phyloP scores from a whole-genome alignment of 2,888 invertebrate genomes.

The Uropetala carovei region DNA sequence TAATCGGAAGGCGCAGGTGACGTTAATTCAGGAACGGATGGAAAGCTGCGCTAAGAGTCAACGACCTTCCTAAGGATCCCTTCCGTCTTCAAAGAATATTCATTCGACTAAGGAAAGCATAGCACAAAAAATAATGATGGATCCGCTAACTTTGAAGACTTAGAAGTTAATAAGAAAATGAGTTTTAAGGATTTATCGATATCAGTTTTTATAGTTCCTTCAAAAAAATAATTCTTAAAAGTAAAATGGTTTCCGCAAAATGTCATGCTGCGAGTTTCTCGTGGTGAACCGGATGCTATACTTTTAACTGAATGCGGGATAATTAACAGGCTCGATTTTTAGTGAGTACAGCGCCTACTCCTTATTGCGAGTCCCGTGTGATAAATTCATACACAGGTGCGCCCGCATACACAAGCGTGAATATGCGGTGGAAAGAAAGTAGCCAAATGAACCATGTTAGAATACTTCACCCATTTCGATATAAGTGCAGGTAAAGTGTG shows the following conservation, averaged over 20 bases:
- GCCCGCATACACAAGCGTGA: not conserved
- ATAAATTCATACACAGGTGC: not conserved
- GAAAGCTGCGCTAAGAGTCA: not conserved
- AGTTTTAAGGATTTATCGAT: not conserved
- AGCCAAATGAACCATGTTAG: not conserved
- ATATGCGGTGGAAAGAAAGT: not conserved
- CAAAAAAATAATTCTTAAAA: not conserved
- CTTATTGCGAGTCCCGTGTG: not conserved
- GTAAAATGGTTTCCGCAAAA: not conserved
- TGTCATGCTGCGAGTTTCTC: not conserved
- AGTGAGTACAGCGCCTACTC: not conserved
- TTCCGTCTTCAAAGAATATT: not conserved
- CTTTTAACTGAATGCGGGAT: not conserved
- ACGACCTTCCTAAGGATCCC: not conserved
- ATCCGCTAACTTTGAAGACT: not conserved
- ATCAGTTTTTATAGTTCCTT: not conserved
- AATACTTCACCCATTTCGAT: too few relatives aligned
- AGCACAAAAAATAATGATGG: not conserved
- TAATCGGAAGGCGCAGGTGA: conserved; percentile 2
- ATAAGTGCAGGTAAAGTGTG: too few relatives aligned
- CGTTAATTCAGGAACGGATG: not conserved
- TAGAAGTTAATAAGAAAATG: not conserved
- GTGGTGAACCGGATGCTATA: not conserved
- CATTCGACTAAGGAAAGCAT: not conserved
- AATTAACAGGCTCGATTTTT: not conserved